phyloP scores from a whole-genome alignment of 1,140 invertebrate species.

The Potamilus streckersoni region DNA sequence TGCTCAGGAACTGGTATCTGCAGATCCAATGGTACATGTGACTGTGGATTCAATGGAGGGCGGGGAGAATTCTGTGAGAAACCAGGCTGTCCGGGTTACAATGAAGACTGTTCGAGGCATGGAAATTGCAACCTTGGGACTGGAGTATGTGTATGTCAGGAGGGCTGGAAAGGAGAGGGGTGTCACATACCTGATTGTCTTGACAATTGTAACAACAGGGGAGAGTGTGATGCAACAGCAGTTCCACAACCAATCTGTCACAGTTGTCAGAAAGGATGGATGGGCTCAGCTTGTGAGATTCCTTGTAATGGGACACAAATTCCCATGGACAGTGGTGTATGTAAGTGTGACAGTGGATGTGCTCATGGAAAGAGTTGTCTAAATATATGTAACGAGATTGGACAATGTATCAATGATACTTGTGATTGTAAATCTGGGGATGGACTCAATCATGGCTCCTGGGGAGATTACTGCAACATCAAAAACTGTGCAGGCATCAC shows the following conservation, averaged over 20 bases:
- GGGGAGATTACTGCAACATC: conserved; percentile 1
- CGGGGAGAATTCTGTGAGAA: conserved; percentile 42
- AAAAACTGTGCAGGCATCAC: conserved; percentile 19
- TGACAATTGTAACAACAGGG: conserved; percentile 43
- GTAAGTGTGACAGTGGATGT: conserved; percentile 16
- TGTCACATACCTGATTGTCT: conserved; percentile 43
- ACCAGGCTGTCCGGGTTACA: conserved; percentile 40
- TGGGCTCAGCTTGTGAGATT: conserved; percentile 42
- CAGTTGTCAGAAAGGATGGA: conserved; percentile 43
- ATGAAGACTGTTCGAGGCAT: conserved; percentile 35
- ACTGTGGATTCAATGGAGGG: conserved; percentile 44
- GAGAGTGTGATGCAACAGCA: conserved; percentile 33
- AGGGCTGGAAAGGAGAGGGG: conserved; percentile 43
- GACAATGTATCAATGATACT: conserved; percentile 15
- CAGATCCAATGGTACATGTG: conserved; percentile 32
- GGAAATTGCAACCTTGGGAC: conserved; percentile 34
- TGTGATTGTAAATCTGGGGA: conserved; percentile 22
- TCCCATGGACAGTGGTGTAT: conserved; percentile 38
- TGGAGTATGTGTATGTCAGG: conserved; percentile 42
- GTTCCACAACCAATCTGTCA: conserved; percentile 35
- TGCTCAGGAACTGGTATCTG: conserved; percentile 42
- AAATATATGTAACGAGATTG: neutral
- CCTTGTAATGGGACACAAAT: conserved; percentile 44
- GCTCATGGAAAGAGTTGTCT: neutral
- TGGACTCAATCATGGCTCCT: conserved; percentile 22